Conservation (phyloP, 2,888 invertebrate genomes). For the Drosophila pegasa region DNA sequence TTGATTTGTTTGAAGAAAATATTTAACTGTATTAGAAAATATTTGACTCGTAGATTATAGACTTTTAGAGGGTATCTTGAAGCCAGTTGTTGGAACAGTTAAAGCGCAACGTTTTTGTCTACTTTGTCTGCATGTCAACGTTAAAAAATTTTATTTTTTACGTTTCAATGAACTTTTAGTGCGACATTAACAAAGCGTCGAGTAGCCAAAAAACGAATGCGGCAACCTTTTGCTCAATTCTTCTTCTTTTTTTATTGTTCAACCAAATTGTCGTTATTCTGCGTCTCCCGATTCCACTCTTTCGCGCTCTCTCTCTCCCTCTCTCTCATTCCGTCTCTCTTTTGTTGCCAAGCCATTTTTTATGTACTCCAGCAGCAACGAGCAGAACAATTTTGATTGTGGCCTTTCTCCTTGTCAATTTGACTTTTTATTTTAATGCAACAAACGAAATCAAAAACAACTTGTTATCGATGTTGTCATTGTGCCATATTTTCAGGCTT, state of each 20-base stretch:
- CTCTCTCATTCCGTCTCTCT: not conserved
- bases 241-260: constrained; percentile 20
- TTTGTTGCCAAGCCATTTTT: constrained; percentile 29
- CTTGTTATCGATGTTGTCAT: constrained; percentile 75
- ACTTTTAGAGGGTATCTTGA: not conserved
- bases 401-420: constrained; percentile 63
- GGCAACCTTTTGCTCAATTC: constrained; percentile 23
- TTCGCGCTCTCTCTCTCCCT: not conserved
- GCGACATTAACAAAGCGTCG: constrained; percentile 62
- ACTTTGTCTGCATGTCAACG: constrained; percentile 48
- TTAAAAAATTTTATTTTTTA: constrained; percentile 62
- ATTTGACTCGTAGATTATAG: not conserved
- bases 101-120: not conserved
- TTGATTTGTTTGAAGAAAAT: not conserved
- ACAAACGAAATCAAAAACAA: constrained; percentile 71
- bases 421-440: constrained; percentile 69
- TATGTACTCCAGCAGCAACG: constrained; percentile 16
- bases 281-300: not conserved
- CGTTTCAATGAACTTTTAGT: constrained; percentile 71
- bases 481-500: constrained; percentile 55
- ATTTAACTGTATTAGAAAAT: not conserved
- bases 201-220: constrained; percentile 36
- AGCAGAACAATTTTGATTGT: constrained; percentile 57
- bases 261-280: constrained; percentile 35
- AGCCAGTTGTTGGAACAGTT: not conserved